Evolutionary conservation across 2,113 vertebrate genomes (phyloP).

Genomic region (Polypterus senegalus): DNA sequence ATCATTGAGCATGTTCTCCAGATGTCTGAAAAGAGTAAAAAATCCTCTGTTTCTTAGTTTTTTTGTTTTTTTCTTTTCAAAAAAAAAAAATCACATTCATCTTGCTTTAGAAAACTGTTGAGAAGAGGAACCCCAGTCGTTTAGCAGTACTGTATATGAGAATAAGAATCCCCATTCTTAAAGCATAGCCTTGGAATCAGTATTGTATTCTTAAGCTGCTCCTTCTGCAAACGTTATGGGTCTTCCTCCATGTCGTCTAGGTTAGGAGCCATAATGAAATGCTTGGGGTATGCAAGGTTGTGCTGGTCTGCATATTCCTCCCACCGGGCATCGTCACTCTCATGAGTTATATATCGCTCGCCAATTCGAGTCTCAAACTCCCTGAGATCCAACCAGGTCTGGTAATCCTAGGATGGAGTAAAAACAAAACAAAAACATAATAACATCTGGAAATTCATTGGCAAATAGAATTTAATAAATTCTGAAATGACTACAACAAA

Average conservation of each 20-base stretch:
- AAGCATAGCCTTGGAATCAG: no score
- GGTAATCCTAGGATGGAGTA: conserved; percentile 68
- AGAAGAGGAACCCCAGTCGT: conserved; percentile 19
- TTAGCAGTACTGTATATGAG: conserved; percentile 1
- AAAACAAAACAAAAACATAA: no score
- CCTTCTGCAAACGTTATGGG: conserved; percentile 49
- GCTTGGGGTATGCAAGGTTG: conserved; percentile 76
- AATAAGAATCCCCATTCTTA: no score
- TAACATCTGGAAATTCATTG: no score
- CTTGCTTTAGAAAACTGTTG: conserved; percentile 15
- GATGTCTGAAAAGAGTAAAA: no score
- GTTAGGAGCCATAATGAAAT: conserved; percentile 96
- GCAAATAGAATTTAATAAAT: no score
- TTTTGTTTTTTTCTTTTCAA: background rate
- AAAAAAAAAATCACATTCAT: background rate
- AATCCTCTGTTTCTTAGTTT: background rate
- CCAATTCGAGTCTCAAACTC: conserved; percentile 91
- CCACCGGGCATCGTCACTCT: conserved; percentile 92
- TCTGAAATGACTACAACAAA: no score
- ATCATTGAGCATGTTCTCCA: no score
- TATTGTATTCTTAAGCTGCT: background rate
- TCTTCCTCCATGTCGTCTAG: conserved; percentile 96
- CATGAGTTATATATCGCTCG: conserved; percentile 93
- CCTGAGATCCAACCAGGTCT: conserved; percentile 92
- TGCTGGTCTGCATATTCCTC: conserved; percentile 78